phyloP scores from a whole-genome alignment of 2,113 vertebrate species.

The Eubucco bourcierii region DNA sequence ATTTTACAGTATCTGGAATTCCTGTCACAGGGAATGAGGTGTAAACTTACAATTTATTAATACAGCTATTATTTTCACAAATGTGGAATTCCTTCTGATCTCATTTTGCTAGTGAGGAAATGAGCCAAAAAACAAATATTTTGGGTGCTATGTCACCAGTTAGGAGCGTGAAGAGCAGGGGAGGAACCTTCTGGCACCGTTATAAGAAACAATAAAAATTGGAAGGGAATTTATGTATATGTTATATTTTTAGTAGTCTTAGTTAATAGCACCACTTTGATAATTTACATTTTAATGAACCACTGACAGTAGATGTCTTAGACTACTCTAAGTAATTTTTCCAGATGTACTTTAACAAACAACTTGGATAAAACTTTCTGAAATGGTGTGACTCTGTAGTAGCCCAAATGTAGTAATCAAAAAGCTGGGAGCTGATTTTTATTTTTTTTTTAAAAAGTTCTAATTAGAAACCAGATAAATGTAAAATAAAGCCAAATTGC shows the following conservation, averaged over 20 bases:
- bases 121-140: background rate
- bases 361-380: background rate
- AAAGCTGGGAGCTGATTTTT: background rate
- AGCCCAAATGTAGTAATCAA: background rate
- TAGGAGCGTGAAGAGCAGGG: background rate
- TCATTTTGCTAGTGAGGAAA: conserved; percentile 8
- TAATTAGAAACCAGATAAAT: background rate
- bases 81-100: background rate
- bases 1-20: background rate
- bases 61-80: background rate
- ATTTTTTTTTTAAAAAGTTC: background rate
- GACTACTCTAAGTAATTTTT: background rate
- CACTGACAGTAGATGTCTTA: background rate
- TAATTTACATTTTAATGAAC: conserved; percentile 24
- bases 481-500: background rate
- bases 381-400: background rate
- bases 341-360: background rate
- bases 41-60: background rate
- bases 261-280: background rate
- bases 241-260: conserved; percentile 7
- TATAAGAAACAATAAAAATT: background rate
- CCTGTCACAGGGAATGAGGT: background rate
- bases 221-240: background rate
- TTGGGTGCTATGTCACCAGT: background rate
- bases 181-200: background rate